Evolutionary conservation across 2,113 vertebrate genomes (phyloP).

Genomic region (Pleuronectes platessa): DNA sequence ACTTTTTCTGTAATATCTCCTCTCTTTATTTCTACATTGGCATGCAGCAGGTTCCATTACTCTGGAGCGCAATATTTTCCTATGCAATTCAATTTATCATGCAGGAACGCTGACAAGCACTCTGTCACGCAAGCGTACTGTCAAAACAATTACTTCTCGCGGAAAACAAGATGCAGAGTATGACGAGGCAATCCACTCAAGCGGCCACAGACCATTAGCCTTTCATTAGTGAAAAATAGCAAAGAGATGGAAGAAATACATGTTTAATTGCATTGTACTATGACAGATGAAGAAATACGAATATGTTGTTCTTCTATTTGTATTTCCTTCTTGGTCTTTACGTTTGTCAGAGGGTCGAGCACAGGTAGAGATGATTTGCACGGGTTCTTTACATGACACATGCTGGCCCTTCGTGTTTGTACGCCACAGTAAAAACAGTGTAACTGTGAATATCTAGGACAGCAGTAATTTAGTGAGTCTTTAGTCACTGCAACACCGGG

Average conservation of each 20-base stretch:
- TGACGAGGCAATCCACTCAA: slow-evolving; percentile 29
- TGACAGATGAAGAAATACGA: not conserved
- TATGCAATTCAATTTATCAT: slow-evolving; percentile 34
- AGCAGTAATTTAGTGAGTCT: slow-evolving; percentile 61
- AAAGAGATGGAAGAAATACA: not conserved
- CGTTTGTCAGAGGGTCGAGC: not conserved
- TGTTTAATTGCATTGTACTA: slow-evolving; percentile 15
- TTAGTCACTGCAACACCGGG: slow-evolving; percentile 35
- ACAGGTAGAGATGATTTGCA: not conserved
- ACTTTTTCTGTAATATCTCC: not conserved
- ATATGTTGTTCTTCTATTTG: not conserved
- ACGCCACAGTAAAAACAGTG: slow-evolving; percentile 20
- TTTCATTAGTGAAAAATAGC: slow-evolving; percentile 26
- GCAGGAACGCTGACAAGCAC: slow-evolving; percentile 16
- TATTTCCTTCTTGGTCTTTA: not conserved
- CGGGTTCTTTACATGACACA: not conserved
- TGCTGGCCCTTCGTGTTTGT: slow-evolving; percentile 13
- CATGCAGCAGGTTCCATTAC: not conserved
- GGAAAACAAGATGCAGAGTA: slow-evolving; percentile 21
- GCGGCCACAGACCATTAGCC: slow-evolving; percentile 40
- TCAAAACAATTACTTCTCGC: slow-evolving; percentile 54
- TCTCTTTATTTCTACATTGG: slow-evolving; percentile 20
- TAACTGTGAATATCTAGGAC: slow-evolving; percentile 67
- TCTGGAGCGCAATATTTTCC: slow-evolving; percentile 4
- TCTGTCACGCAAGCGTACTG: slow-evolving; percentile 43